phyloP scores from a whole-genome alignment of 2,797 vertebrate species.

The Iguana delicatissima region DNA sequence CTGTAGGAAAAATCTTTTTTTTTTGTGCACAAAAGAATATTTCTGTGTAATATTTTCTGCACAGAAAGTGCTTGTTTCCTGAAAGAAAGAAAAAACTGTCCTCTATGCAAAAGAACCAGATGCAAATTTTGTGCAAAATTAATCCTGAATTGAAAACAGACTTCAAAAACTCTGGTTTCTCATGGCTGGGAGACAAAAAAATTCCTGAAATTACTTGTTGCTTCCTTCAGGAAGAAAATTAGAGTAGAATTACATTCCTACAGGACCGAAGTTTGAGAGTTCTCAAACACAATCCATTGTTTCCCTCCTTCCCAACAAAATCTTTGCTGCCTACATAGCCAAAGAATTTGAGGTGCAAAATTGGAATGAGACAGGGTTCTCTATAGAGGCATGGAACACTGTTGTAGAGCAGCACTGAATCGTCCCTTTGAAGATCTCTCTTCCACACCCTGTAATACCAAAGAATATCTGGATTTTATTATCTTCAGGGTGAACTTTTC shows the following conservation, averaged over 20 bases:
- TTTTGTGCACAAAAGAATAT: no score
- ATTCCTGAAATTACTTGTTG: no score
- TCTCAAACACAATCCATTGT: background rate
- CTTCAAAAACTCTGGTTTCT: no score
- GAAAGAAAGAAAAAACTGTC: no score
- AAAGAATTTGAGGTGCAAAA: background rate
- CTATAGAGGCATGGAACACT: background rate
- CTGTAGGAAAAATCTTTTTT: no score
- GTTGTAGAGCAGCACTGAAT: background rate
- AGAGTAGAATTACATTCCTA: no score
- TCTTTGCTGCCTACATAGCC: background rate
- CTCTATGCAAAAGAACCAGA: no score
- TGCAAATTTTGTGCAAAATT: no score
- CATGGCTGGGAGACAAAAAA: no score
- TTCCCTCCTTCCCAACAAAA: background rate
- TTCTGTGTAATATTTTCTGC: no score
- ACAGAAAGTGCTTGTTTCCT: no score
- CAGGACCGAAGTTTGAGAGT: background rate
- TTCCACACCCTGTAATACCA: background rate
- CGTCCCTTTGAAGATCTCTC: background rate
- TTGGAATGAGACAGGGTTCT: background rate
- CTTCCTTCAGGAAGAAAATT: background rate
- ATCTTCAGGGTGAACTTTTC: conserved; percentile 62
- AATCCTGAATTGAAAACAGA: no score
- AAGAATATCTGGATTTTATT: conserved; percentile 27